Evolutionary conservation across 2,113 vertebrate genomes (phyloP).

Genomic region (Pachycephala philippinensis): DNA sequence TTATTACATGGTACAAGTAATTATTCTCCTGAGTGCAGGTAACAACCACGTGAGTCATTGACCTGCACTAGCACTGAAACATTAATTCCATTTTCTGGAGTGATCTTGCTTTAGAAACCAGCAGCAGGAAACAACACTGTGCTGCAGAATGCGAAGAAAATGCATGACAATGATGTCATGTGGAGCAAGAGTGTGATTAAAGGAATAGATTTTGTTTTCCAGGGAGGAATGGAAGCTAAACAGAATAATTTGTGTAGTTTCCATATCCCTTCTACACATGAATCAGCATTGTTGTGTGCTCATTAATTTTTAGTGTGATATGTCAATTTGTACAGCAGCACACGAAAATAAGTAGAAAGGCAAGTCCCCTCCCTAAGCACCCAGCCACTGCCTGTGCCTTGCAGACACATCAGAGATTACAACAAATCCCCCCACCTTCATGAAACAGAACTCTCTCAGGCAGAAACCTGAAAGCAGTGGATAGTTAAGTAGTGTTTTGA

Average conservation of each 20-base stretch:
- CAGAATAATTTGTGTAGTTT: background rate
- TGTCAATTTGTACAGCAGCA: background rate
- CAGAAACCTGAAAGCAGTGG: background rate
- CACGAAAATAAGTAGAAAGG: background rate
- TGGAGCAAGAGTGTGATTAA: background rate
- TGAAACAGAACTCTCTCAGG: background rate
- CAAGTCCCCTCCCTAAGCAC: background rate
- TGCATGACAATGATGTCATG: background rate
- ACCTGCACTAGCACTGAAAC: background rate
- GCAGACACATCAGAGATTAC: background rate
- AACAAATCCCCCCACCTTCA: background rate
- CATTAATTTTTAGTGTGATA: background rate
- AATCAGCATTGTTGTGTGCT: background rate
- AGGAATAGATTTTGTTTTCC: background rate
- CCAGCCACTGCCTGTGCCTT: background rate
- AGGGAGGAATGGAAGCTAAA: background rate
- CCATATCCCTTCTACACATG: background rate
- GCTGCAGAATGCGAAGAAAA: background rate
- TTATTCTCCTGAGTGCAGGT: background rate
- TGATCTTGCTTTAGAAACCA: background rate
- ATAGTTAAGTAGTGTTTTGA: background rate
- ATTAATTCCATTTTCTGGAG: background rate
- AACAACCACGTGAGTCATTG: background rate
- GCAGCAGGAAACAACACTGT: background rate
- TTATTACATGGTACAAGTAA: background rate